Conservation (phyloP, 2,113 vertebrate species). For the Pagrus major region DNA sequence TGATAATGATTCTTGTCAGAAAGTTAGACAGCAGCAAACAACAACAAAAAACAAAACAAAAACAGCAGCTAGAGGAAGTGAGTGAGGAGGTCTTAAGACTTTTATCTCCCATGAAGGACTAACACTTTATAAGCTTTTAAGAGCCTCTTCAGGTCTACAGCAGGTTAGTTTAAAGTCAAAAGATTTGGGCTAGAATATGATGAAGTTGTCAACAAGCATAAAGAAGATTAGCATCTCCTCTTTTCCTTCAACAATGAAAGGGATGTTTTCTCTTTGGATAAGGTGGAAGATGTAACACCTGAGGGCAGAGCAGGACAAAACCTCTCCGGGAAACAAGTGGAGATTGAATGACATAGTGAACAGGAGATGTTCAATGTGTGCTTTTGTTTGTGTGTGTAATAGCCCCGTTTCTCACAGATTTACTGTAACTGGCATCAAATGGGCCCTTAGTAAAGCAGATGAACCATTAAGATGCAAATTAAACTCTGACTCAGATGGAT, state of each 20-base stretch:
- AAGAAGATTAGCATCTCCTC: not conserved
- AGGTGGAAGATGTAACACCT: not conserved
- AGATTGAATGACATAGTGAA: no score
- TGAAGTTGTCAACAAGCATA: no score
- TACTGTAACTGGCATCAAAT: not conserved
- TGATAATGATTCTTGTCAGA: no score
- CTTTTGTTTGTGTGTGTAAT: not conserved
- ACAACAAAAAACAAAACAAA: no score
- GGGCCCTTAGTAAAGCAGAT: no score
- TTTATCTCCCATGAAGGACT: not conserved
- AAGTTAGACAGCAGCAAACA: no score
- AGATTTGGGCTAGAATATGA: not conserved
- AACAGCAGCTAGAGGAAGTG: no score
- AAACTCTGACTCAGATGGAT: not conserved
- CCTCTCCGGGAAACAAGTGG: not conserved
- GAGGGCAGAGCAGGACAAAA: not conserved
- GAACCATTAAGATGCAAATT: not conserved
- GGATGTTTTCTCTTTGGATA: not conserved
- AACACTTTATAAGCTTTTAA: no score
- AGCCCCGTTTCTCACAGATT: not conserved
- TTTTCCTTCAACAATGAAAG: not conserved
- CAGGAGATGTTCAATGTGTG: not conserved
- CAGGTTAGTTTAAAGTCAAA: not conserved
- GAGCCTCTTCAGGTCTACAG: not conserved
- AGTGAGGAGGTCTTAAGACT: no score